Conservation (phyloP, 2,113 vertebrate species). For the Cynopterus brachyotis region DNA sequence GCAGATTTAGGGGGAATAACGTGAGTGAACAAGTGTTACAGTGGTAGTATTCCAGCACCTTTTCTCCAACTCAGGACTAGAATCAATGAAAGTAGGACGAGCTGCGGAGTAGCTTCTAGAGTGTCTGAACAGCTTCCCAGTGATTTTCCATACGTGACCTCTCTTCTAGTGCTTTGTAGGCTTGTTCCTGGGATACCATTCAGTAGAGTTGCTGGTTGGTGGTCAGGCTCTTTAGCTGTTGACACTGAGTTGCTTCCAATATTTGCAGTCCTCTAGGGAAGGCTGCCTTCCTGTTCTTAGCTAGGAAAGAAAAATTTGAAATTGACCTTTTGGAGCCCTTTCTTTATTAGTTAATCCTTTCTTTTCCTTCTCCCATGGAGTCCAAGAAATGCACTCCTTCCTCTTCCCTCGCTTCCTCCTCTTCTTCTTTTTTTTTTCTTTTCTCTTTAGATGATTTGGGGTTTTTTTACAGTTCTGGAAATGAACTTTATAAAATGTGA, state of each 20-base stretch:
- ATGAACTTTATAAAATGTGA: neutral
- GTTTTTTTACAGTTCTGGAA: slow-evolving; percentile 7
- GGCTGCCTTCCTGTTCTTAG: neutral
- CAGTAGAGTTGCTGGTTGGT: neutral
- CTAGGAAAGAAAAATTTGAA: slow-evolving; percentile 28
- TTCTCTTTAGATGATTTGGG: neutral
- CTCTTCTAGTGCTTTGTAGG: slow-evolving; percentile 24
- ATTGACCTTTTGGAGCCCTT: neutral
- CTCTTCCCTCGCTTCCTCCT: neutral
- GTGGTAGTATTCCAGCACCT: neutral
- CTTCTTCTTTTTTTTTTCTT: neutral
- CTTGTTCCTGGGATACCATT: neutral
- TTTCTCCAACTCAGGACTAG: slow-evolving; percentile 38
- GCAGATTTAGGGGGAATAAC: neutral
- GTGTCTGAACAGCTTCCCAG: slow-evolving; percentile 50
- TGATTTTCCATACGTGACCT: slow-evolving; percentile 68
- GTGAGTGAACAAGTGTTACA: neutral
- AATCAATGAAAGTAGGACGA: slow-evolving; percentile 37
- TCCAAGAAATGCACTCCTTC: neutral
- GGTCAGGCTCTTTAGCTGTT: neutral
- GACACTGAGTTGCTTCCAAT: neutral
- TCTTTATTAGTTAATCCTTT: neutral
- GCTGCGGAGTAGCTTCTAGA: slow-evolving; percentile 50
- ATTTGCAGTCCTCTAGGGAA: neutral
- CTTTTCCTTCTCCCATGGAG: neutral